Conservation (phyloP, 2,113 vertebrate genomes). For the Trogon surrucura region DNA sequence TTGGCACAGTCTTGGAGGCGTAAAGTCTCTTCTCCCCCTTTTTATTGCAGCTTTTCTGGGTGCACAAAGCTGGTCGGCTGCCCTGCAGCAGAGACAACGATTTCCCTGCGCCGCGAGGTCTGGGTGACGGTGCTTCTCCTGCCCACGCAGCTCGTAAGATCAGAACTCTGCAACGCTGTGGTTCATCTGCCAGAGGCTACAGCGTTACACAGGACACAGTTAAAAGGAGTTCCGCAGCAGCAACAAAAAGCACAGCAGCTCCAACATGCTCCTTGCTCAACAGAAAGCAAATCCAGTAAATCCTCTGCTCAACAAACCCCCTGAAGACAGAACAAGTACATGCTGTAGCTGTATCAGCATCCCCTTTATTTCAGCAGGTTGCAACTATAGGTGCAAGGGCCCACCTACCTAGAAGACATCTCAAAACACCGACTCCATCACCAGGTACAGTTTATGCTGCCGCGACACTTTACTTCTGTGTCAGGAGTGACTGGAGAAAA, state of each 20-base stretch:
- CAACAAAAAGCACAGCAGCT: neutral
- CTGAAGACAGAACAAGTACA: neutral
- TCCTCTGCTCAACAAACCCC: neutral
- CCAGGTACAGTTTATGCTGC: neutral
- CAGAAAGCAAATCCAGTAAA: constrained; percentile 6
- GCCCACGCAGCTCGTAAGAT: neutral
- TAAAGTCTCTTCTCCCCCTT: neutral
- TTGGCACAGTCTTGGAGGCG: neutral
- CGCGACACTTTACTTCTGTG: neutral
- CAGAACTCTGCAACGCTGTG: neutral
- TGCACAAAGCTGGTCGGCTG: neutral
- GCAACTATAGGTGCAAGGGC: neutral
- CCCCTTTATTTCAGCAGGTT: neutral
- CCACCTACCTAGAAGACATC: neutral
- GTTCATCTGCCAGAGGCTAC: neutral
- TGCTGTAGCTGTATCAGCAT: neutral
- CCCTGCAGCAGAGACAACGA: neutral
- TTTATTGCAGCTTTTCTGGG: neutral
- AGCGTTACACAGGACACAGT: neutral
- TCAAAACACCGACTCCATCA: neutral
- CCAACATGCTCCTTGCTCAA: neutral
- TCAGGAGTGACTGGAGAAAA: neutral
- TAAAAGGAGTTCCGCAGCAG: neutral
- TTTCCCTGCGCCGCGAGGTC: rapidly evolving
- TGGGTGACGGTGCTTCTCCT: neutral